phyloP scores from a whole-genome alignment of 2,113 vertebrate genomes.

The Pterocles burchelli region DNA sequence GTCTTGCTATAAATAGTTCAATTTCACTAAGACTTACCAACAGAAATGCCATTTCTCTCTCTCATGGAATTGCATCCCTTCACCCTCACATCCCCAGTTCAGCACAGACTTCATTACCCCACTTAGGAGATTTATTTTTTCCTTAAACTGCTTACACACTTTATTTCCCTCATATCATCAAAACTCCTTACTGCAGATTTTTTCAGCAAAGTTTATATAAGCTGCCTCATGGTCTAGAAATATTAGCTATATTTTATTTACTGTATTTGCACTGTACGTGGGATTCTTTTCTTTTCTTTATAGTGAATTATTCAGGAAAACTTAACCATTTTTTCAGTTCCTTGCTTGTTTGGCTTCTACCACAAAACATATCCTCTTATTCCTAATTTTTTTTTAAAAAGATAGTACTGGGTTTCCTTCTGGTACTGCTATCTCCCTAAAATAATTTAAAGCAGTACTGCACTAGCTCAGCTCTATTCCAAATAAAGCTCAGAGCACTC shows the following conservation, averaged over 20 bases:
- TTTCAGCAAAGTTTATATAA: not conserved
- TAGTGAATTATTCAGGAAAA: not conserved
- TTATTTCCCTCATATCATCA: not conserved
- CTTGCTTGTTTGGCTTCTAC: not conserved
- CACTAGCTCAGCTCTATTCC: not conserved
- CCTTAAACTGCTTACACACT: not conserved
- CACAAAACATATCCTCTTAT: not conserved
- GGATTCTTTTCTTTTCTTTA: not conserved
- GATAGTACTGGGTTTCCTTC: not conserved
- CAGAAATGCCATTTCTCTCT: constrained; percentile 21
- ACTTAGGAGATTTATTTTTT: not conserved
- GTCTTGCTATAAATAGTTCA: constrained; percentile 50
- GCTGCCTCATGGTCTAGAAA: not conserved
- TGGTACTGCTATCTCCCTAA: not conserved
- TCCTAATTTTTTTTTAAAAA: not conserved
- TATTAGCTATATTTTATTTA: not conserved
- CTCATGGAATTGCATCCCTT: not conserved
- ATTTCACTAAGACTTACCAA: constrained; percentile 37
- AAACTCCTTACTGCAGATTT: not conserved
- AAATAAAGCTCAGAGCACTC: not conserved
- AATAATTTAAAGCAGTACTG: not conserved
- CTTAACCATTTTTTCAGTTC: not conserved
- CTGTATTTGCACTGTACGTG: not conserved
- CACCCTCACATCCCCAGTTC: not conserved
- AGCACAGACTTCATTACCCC: not conserved